Base-by-base conservation (phyloP, 2,888 invertebrate genomes). In the Odontomyia ornata region DNA sequence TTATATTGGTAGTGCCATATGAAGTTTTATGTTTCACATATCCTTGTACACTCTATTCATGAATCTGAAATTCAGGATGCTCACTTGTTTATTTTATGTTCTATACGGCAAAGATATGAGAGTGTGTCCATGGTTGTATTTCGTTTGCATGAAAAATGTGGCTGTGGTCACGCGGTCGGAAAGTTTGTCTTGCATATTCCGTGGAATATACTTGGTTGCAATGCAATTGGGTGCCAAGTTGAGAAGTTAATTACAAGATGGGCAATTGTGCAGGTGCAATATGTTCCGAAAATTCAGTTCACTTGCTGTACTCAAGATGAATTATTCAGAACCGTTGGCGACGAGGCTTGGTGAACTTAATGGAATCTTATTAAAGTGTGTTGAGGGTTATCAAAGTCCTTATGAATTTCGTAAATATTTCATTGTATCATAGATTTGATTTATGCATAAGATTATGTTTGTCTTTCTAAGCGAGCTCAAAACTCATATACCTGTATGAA, bases 101-200 rank as follows among this genome's bases (percentile, higher is more conserved):
- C 21, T 60, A 60, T 60, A 13, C 21, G 4, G 57, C 57, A 5
- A 15, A 52, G 4, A 60, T 60, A 13, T 52, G n/a, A n/a, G n/a
- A n/a, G n/a, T n/a, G n/a, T n/a, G n/a, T n/a, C n/a, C n/a, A 52
- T 52, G 52, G 3, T 13, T 52, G 15, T 25, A 13, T 60, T 60
- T 25, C 23, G 57, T 25, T 60, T 21, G 57, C 57, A 60, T 60
- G 57, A 25, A 60, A 60, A 60, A 23, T 60, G 18, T 60, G 56
- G 13, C n/a, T 56, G 7, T 56, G 57, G 57, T 18, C 57, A 60
- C 57, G 57, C 25, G 57, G 57, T 60, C 13, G 57, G 57, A 23
- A 60, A 60, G 11, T 21, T 60, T 60, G 4, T 23, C 52, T 52
- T 36, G 9, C 36, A 36, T 36, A 36, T 36, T 36, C 36, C 36